phyloP scores from a whole-genome alignment of 1,140 invertebrate genomes.

The Papilio glaucus region DNA sequence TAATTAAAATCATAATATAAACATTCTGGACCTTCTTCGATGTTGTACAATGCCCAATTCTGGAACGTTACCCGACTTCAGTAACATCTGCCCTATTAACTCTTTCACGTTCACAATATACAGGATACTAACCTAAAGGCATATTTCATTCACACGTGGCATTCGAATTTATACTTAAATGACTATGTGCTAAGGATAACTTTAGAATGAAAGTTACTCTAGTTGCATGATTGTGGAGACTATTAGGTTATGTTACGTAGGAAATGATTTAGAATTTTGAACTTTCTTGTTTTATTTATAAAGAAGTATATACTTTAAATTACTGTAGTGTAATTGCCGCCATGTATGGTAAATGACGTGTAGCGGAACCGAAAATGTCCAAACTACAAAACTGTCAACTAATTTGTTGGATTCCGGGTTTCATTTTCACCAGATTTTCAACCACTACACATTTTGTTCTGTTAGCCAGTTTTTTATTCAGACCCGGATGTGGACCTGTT shows the following conservation, averaged over 20 bases:
- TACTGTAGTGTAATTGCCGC: too few relatives aligned
- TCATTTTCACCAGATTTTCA: too few relatives aligned
- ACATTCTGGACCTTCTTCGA: background rate
- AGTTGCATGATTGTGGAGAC: background rate
- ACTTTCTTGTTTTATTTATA: background rate
- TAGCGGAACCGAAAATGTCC: too few relatives aligned
- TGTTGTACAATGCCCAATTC: constrained; percentile 57
- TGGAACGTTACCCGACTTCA: constrained; percentile 69
- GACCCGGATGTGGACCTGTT: too few relatives aligned
- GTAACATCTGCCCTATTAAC: constrained; percentile 76
- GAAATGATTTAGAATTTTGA: constrained; percentile 8
- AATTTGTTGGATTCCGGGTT: too few relatives aligned
- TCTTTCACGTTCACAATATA: constrained; percentile 63
- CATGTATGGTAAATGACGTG: too few relatives aligned
- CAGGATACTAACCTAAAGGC: constrained; percentile 47
- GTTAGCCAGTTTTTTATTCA: too few relatives aligned
- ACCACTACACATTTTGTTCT: too few relatives aligned
- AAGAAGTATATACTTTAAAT: background rate
- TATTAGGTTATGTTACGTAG: constrained; percentile 3
- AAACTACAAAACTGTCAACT: too few relatives aligned
- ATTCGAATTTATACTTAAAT: background rate
- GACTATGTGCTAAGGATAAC: background rate
- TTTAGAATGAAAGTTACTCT: background rate
- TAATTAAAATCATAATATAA: too few relatives aligned
- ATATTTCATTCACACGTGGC: background rate